phyloP scores from a whole-genome alignment of 2,797 vertebrate species.

The Sebastes oblongus region DNA sequence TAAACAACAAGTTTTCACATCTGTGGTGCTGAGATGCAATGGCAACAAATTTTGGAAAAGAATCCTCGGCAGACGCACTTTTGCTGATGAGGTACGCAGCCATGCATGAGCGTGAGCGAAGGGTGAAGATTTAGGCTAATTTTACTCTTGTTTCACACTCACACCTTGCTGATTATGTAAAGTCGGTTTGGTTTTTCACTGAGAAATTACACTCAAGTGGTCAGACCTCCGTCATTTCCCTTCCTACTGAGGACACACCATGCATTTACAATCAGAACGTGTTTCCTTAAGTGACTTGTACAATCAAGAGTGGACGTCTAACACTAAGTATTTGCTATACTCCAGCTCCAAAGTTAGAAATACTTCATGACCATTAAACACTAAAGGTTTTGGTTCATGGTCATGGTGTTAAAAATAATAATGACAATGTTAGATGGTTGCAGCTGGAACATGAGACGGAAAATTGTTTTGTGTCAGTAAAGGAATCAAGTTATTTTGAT shows the following conservation, averaged over 20 bases:
- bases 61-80: slow-evolving; percentile 14
- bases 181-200: not conserved
- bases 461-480: no score
- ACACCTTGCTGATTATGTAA: slow-evolving; percentile 38
- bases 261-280: slow-evolving; percentile 7
- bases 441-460: no score
- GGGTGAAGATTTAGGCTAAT: slow-evolving; percentile 11
- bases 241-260: no score
- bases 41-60: slow-evolving; percentile 7
- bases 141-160: slow-evolving; percentile 16
- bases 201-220: slow-evolving; percentile 8
- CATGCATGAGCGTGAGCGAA: not conserved
- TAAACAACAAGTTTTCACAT: slow-evolving; percentile 31
- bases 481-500: no score
- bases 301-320: not conserved
- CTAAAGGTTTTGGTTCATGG: no score
- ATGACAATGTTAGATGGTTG: no score
- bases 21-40: not conserved
- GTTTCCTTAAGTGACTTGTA: not conserved
- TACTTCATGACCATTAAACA: not conserved
- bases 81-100: slow-evolving; percentile 23
- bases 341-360: not conserved
- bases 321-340: not conserved
- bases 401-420: no score
- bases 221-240: slow-evolving; percentile 23